Evolutionary conservation across 2,113 vertebrate species (phyloP).

Genomic region (Isurus oxyrinchus): DNA sequence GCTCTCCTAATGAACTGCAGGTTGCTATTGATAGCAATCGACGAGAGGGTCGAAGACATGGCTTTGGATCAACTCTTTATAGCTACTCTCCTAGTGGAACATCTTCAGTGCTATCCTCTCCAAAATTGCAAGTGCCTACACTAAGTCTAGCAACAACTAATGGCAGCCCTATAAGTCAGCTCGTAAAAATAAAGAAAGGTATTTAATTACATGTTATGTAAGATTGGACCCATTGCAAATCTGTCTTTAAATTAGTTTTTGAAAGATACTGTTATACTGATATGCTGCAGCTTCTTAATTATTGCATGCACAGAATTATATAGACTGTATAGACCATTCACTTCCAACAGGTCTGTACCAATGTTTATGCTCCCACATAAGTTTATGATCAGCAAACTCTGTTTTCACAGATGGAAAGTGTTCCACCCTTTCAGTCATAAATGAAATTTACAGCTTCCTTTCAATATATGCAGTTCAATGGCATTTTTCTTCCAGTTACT

Average conservation of each 20-base stretch:
- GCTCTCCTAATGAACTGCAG: constrained; percentile 93
- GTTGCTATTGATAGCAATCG: constrained; percentile 94
- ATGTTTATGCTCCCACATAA: not conserved
- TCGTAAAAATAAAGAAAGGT: constrained; percentile 95
- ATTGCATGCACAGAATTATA: not conserved
- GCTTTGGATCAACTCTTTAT: constrained; percentile 84
- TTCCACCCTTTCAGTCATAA: not conserved
- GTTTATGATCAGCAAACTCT: not conserved
- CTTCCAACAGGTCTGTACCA: not conserved
- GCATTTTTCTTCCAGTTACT: not conserved
- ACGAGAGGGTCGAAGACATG: constrained; percentile 82
- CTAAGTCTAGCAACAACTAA: constrained; percentile 73
- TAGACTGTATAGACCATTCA: not conserved
- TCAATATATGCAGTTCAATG: not conserved
- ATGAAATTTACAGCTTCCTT: not conserved
- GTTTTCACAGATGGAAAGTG: not conserved
- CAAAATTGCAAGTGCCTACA: constrained; percentile 68
- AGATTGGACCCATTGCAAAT: not conserved
- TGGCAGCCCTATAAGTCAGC: constrained; percentile 61
- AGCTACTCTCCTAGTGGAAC: constrained; percentile 82
- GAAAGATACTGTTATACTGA: not conserved
- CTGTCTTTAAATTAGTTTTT: not conserved
- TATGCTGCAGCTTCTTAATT: not conserved
- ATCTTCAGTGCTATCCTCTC: constrained; percentile 77
- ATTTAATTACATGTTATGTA: not conserved